Evolutionary conservation across 2,888 invertebrate genomes (phyloP).

Genomic region (Latrodectus hesperus): DNA sequence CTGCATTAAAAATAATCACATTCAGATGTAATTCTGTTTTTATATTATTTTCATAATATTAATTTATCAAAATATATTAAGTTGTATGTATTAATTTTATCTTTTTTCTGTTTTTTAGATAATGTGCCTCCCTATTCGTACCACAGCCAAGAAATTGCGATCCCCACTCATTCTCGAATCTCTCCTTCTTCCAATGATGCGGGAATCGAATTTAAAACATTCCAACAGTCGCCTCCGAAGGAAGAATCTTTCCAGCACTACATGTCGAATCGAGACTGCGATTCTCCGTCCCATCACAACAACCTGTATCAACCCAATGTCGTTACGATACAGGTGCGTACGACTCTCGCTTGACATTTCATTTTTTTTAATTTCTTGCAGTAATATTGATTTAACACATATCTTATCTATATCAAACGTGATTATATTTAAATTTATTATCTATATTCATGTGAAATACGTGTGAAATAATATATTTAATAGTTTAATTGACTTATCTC

Average conservation of each 20-base stretch:
- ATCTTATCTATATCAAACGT: background rate
- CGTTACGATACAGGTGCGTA: constrained; percentile 58
- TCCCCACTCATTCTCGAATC: constrained; percentile 66
- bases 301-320: constrained; percentile 66
- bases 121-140: constrained; percentile 65
- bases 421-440: background rate
- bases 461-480: too few species aligned
- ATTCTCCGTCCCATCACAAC: constrained; percentile 63
- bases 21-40: too few species aligned
- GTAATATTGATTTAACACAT: background rate
- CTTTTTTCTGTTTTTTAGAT: constrained; percentile 17
- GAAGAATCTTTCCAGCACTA: constrained; percentile 64
- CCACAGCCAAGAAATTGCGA: constrained; percentile 70
- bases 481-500: too few species aligned
- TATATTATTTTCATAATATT: too few species aligned
- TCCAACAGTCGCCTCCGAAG: constrained; percentile 70
- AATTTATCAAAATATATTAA: too few species aligned
- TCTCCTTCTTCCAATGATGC: constrained; percentile 69
- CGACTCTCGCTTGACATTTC: background rate
- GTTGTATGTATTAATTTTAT: background rate
- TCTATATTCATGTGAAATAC: background rate
- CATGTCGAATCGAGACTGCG: constrained; percentile 49
- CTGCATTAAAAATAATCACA: too few species aligned
- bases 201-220: constrained; percentile 71
- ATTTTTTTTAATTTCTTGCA: background rate